Evolutionary conservation across 2,888 invertebrate genomes (phyloP), one percentile per base, ranked within the genome.

Genomic region (Pachymerium ferrugineum): DNA sequence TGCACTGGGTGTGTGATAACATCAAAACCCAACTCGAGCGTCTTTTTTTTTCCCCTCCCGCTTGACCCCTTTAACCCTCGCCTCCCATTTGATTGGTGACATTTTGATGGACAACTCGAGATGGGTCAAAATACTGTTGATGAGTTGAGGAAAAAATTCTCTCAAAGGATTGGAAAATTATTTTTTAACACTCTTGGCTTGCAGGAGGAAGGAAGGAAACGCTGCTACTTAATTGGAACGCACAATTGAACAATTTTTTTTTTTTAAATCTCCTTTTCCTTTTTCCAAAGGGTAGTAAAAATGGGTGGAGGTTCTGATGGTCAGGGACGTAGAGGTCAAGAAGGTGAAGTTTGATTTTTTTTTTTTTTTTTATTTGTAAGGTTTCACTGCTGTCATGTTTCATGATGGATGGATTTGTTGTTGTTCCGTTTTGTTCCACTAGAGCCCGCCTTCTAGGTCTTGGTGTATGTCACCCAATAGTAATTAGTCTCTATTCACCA

Each of bases 401-500:
- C 54, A 54, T 54, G 54, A 54, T 54, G 54, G 54, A 54, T 54
- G 54, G 54, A 54, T 54, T 22, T 54, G 54, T 54, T 54, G 54
- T 54, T 54, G 54, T 54, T 54, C 25, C 54, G 25, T 54, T 54
- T 54, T 54, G 54, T 54, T 54, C 54, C 54, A 54, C 54, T 28
- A 54, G 54, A 54, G 54, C 25, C 54, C 54, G 54, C 54, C 54
- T 54, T 22, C 54, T 54, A 22, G 25, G 54, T 54, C 54, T 47
- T 16, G 54, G 54, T 54, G 54, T 22, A 54, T 54, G 54, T 54
- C 54, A 54, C 54, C 54, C 54, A 22, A 54, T 54, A 54, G 54
- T 54, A 54, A 54, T 54, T 54, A 54, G 54, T 54, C 54, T 54
- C 54, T 54, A 54, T 54, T 54, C 54, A 54, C 54, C 54, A 25